Conservation (phyloP, 2,113 vertebrate genomes). For the Anser brachyrhynchus region DNA sequence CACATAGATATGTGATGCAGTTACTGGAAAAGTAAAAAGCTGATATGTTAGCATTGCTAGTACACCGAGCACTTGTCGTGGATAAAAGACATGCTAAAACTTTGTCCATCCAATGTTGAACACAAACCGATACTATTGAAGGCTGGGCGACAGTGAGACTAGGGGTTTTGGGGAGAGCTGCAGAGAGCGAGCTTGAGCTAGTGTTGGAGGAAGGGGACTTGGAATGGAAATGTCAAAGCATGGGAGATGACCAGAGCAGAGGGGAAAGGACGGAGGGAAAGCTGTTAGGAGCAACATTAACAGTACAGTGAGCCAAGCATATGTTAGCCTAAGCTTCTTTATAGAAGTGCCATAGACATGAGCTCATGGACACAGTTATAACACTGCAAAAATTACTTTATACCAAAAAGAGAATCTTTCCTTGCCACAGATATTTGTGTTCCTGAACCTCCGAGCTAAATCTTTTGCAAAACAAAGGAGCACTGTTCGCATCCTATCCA, state of each 20-base stretch:
- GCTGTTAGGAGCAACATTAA: fast-evolving
- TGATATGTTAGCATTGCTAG: neutral
- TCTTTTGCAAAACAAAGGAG: neutral
- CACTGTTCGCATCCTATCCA: neutral
- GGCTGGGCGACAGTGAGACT: neutral
- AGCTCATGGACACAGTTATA: neutral
- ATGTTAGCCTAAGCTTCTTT: neutral
- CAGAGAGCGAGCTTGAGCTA: neutral
- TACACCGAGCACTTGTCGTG: neutral
- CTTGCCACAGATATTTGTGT: neutral
- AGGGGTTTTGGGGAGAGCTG: neutral
- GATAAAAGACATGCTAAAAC: neutral
- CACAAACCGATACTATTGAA: neutral
- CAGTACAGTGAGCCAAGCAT: neutral
- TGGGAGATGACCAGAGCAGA: neutral
- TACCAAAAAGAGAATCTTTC: neutral
- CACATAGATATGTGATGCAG: neutral
- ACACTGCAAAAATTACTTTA: neutral
- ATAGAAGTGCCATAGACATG: neutral
- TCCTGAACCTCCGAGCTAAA: neutral
- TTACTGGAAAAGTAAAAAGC: conserved; percentile 27
- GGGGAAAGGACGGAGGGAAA: neutral
- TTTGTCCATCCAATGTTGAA: neutral
- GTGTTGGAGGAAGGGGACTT: neutral
- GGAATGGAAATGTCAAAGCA: neutral